Percentiles rank a stretch among this genome's conserved stretches.
Evolutionary conservation across 2,113 vertebrate genomes (phyloP).

Genomic region (Melanostigma gelatinosum): DNA sequence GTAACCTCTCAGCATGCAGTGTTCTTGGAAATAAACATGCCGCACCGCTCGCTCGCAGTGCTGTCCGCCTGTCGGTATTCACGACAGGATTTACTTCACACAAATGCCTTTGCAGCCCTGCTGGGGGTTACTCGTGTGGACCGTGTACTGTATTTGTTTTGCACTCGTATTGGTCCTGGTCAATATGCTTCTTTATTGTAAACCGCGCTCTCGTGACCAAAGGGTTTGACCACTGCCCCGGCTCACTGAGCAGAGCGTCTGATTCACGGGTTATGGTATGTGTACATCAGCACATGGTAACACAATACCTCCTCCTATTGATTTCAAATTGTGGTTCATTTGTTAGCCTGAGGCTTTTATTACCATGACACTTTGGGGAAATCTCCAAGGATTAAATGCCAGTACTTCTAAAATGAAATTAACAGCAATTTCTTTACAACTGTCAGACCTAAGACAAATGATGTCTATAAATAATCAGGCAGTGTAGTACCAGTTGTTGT

Average conservation of each 20-base stretch:
- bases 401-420: slow-evolving; percentile 8
- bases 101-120: slow-evolving; percentile 37
- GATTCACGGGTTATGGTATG: slow-evolving; percentile 3
- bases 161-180: slow-evolving; percentile 57
- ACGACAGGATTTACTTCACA: slow-evolving; percentile 37
- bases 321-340: slow-evolving; percentile 64
- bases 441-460: slow-evolving; percentile 40
- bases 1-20: neutral
- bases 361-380: slow-evolving; percentile 34
- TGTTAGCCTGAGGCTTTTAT: slow-evolving; percentile 47
- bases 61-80: slow-evolving; percentile 46
- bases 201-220: slow-evolving; percentile 18
- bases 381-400: slow-evolving; percentile 26
- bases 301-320: slow-evolving; percentile 51
- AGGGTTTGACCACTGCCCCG: slow-evolving; percentile 41
- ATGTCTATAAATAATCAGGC: slow-evolving; percentile 34
- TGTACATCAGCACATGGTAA: slow-evolving; percentile 39
- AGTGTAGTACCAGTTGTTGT: neutral
- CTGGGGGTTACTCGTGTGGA: slow-evolving; percentile 26
- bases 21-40: slow-evolving; percentile 8
- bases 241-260: neutral
- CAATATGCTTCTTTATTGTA: slow-evolving; percentile 55
- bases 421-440: slow-evolving; percentile 11
- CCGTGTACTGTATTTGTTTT: slow-evolving; percentile 63
- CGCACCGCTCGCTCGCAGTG: neutral